These are phyloP conservation scores for Panagrolaimus sp. DNA, from an alignment of 1,140 invertebrate genomes.

Conservation along the genomic window DNA sequence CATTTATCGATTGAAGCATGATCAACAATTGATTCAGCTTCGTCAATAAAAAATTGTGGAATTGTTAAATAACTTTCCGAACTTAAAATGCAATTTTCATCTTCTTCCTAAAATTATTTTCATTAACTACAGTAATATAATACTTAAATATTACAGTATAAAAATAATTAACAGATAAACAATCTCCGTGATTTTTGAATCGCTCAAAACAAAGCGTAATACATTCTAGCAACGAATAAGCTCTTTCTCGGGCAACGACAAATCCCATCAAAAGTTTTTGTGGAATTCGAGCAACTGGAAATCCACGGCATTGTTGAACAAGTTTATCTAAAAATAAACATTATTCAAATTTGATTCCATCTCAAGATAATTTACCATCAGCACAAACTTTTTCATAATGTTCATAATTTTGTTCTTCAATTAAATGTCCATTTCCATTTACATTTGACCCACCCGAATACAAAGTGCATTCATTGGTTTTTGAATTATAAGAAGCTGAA, in stretches of 20 bases:
- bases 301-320: constrained; percentile 40
- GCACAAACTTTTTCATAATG: constrained; percentile 46
- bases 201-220: constrained; percentile 38
- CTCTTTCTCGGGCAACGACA: constrained; percentile 22
- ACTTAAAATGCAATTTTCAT: constrained; percentile 40
- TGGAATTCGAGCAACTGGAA: constrained; percentile 29
- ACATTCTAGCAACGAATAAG: constrained; percentile 39
- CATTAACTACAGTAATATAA: too few relatives aligned
- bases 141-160: constrained; percentile 32
- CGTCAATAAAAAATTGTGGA: constrained; percentile 40
- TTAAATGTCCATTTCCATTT: constrained; percentile 40
- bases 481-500: constrained; percentile 26
- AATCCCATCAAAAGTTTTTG: constrained; percentile 44
- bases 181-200: constrained; percentile 13
- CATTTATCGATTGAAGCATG: constrained; percentile 41
- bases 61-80: constrained; percentile 31
- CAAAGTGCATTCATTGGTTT: constrained; percentile 26
- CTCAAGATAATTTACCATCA: constrained; percentile 26
- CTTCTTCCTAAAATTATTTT: too few relatives aligned
- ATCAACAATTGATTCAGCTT: constrained; percentile 40
- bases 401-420: constrained; percentile 30
- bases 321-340: constrained; percentile 28
- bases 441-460: constrained; percentile 23
- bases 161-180: constrained; percentile 40
- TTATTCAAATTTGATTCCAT: constrained; percentile 13